Evolutionary conservation across 2,888 invertebrate genomes (phyloP).

Genomic region (Oligia latruncula): DNA sequence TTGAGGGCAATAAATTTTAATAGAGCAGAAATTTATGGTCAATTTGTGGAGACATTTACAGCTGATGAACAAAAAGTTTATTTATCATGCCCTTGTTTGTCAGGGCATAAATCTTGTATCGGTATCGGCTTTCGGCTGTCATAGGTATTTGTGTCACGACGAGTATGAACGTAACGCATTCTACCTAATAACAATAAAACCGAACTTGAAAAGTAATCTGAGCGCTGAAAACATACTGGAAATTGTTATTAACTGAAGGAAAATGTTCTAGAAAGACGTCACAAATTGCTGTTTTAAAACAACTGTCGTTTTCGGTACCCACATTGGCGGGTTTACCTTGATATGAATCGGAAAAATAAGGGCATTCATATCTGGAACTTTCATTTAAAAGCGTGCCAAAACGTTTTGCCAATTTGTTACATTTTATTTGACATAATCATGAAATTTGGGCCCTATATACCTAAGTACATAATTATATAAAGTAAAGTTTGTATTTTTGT

Average conservation of each 20-base stretch:
- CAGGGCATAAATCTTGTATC: slow-evolving; percentile 71
- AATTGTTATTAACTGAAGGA: slow-evolving; percentile 47
- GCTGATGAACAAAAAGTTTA: slow-evolving; percentile 83
- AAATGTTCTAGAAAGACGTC: slow-evolving; percentile 36
- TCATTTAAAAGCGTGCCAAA: slow-evolving; percentile 57
- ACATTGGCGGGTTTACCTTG: slow-evolving; percentile 46
- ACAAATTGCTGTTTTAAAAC: slow-evolving; percentile 49
- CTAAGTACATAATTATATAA: slow-evolving; percentile 17
- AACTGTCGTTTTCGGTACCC: slow-evolving; percentile 47
- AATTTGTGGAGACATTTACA: slow-evolving; percentile 87
- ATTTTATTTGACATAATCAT: slow-evolving; percentile 49
- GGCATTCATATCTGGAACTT: slow-evolving; percentile 43
- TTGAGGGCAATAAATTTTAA: slow-evolving; percentile 87
- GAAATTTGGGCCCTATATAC: slow-evolving; percentile 14
- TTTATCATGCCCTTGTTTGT: slow-evolving; percentile 80
- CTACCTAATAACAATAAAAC: slow-evolving; percentile 53
- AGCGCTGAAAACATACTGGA: slow-evolving; percentile 44
- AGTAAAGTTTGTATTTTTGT: slow-evolving; percentile 20
- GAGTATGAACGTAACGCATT: slow-evolving; percentile 50
- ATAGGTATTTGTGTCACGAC: slow-evolving; percentile 61
- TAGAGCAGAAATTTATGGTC: slow-evolving; percentile 87
- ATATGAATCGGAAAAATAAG: slow-evolving; percentile 47
- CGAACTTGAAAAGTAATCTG: slow-evolving; percentile 47
- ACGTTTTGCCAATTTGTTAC: slow-evolving; percentile 39
- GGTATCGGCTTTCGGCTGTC: slow-evolving; percentile 64